phyloP scores from a whole-genome alignment of 1,140 invertebrate species.

The Drosophila yakuba region DNA sequence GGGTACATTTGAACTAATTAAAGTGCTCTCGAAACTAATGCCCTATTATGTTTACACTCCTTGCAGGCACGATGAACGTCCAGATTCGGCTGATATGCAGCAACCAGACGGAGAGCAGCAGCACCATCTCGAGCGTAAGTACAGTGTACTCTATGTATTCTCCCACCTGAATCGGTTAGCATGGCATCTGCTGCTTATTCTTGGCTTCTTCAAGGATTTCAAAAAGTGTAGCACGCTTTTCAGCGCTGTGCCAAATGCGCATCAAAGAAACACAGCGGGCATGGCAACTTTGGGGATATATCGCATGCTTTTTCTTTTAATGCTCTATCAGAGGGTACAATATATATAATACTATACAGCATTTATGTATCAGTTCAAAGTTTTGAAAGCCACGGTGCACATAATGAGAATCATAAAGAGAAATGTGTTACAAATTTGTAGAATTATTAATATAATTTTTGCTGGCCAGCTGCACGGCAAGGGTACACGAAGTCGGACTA shows the following conservation, averaged over 20 bases:
- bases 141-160: slow-evolving; percentile 12
- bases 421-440: too few species aligned
- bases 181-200: slow-evolving; percentile 11
- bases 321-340: slow-evolving; percentile 6
- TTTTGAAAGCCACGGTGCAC: too few species aligned
- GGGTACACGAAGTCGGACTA: not conserved
- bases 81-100: slow-evolving; percentile 80
- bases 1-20: slow-evolving; percentile 64
- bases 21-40: slow-evolving; percentile 51
- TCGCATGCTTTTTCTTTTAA: slow-evolving; percentile 17
- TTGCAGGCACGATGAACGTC: slow-evolving; percentile 75
- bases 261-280: slow-evolving; percentile 42
- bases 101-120: slow-evolving; percentile 48
- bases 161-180: slow-evolving; percentile 4
- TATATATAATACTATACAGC: too few species aligned
- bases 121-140: slow-evolving; percentile 69
- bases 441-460: not conserved
- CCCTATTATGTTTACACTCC: slow-evolving; percentile 34
- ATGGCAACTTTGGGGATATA: slow-evolving; percentile 13
- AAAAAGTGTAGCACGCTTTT: slow-evolving; percentile 51
- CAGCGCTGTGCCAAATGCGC: slow-evolving; percentile 44
- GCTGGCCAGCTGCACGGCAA: not conserved
- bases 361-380: too few species aligned
- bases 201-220: slow-evolving; percentile 20
- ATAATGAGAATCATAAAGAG: too few species aligned